Evolutionary conservation across 2,888 invertebrate species (phyloP).

Genomic region (Colletes collaris): DNA sequence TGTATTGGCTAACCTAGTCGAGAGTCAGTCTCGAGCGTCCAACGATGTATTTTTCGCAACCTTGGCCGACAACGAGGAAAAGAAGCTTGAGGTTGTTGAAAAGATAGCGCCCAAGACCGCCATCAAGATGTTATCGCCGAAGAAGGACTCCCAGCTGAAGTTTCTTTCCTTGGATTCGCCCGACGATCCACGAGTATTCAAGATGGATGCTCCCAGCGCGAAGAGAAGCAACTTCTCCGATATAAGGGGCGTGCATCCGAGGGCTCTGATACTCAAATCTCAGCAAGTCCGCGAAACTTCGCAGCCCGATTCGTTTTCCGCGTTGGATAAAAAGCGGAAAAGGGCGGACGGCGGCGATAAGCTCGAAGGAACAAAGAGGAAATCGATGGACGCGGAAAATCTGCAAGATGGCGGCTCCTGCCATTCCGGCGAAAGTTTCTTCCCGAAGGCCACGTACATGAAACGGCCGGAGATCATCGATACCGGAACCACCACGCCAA

Average conservation of each 20-base stretch:
- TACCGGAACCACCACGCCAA: too few species aligned
- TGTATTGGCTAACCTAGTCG: too few species aligned
- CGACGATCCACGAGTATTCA: too few species aligned
- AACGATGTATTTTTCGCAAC: conserved; percentile 25
- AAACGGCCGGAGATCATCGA: too few species aligned
- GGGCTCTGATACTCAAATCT: not conserved
- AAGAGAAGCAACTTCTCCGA: conserved; percentile 22
- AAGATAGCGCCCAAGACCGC: not conserved
- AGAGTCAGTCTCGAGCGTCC: not conserved
- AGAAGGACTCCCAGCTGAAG: conserved; percentile 63
- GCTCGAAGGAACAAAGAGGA: not conserved
- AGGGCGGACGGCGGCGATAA: not conserved
- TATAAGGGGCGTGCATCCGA: not conserved
- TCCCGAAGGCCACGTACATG: not conserved
- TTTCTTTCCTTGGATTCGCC: conserved; percentile 46
- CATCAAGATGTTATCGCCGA: conserved; percentile 59
- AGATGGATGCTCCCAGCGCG: not conserved
- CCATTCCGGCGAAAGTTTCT: conserved; percentile 5
- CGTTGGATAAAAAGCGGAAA: conserved; percentile 9
- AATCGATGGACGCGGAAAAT: not conserved
- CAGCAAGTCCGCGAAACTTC: not conserved
- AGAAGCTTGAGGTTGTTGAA: too few species aligned
- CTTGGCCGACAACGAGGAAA: not conserved
- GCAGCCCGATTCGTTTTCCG: not conserved
- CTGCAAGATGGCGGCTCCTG: not conserved